Evolutionary conservation across 2,888 invertebrate genomes (phyloP).

Genomic region (Dilophus febrilis): DNA sequence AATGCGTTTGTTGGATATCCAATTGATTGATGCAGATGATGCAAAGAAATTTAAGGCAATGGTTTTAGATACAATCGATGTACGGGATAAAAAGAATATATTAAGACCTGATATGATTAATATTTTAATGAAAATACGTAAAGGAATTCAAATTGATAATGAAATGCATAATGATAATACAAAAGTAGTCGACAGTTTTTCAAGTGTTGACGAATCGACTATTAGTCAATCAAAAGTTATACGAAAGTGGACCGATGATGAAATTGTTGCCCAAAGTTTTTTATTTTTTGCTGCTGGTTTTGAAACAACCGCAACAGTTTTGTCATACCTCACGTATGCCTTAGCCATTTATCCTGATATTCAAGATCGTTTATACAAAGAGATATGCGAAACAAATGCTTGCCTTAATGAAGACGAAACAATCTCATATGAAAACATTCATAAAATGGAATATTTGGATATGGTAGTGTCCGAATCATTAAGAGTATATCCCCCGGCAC

Average conservation of each 20-base stretch:
- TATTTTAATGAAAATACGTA: slow-evolving; percentile 32
- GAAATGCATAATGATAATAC: slow-evolving; percentile 5
- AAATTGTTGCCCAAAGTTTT: slow-evolving; percentile 32
- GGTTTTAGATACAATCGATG: slow-evolving; percentile 1
- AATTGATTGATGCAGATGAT: slow-evolving; percentile 7
- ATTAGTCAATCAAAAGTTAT: slow-evolving; percentile 11
- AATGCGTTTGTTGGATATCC: slow-evolving; percentile 9
- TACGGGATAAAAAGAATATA: slow-evolving; percentile 1
- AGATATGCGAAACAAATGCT: slow-evolving; percentile 30
- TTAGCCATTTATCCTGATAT: slow-evolving; percentile 26
- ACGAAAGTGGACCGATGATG: slow-evolving; percentile 22
- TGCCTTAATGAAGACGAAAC: slow-evolving; percentile 24
- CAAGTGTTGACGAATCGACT: slow-evolving; percentile 29
- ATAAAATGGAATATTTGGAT: slow-evolving; percentile 40
- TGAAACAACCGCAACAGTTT: slow-evolving; percentile 31
- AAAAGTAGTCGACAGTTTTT: slow-evolving; percentile 13
- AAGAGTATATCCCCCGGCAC: slow-evolving; percentile 32
- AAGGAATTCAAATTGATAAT: slow-evolving; percentile 18
- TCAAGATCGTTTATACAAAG: slow-evolving; percentile 26
- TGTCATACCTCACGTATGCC: slow-evolving; percentile 27
- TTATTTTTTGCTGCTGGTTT: slow-evolving; percentile 36
- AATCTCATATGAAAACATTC: slow-evolving; percentile 34
- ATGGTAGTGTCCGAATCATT: slow-evolving; percentile 39
- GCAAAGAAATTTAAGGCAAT: neutral
- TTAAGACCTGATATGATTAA: slow-evolving; percentile 25